These are phyloP conservation scores for Austrolebias charrua DNA, from an alignment of 2,797 vertebrate species.

Conservation along the genomic window DNA sequence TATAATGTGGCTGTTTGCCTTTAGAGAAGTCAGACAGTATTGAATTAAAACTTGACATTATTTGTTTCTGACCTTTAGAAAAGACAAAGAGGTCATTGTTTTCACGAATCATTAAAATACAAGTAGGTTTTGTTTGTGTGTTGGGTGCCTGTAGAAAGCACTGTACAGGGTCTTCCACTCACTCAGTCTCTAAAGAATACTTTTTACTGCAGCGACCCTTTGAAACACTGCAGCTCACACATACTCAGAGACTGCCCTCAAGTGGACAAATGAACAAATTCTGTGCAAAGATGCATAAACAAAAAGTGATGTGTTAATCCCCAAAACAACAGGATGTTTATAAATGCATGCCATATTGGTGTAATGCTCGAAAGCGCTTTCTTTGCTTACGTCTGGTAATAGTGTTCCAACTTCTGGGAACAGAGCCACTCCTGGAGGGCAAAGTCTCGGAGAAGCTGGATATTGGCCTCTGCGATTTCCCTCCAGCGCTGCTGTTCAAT, in stretches of 20 bases:
- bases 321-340: conserved; percentile 7
- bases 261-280: conserved; percentile 53
- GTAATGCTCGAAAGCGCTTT: conserved; percentile 24
- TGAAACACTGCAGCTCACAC: conserved; percentile 65
- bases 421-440: conserved; percentile 87
- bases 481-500: conserved; percentile 78
- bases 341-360: conserved; percentile 1
- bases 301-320: background rate
- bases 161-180: conserved; percentile 56
- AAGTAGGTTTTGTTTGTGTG: too few species aligned
- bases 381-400: conserved; percentile 80
- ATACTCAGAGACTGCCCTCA: conserved; percentile 63
- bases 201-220: conserved; percentile 73
- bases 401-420: conserved; percentile 82
- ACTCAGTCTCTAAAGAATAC: conserved; percentile 47
- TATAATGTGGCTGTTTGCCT: conserved; percentile 7
- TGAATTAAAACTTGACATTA: background rate
- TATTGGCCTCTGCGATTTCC: conserved; percentile 79
- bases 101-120: background rate
- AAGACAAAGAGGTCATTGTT: background rate
- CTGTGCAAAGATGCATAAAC: conserved; percentile 2
- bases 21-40: background rate
- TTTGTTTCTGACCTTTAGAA: conserved; percentile 28
- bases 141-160: background rate
- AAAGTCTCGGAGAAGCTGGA: conserved; percentile 82